Evolutionary conservation across 1,140 invertebrate species (phyloP).

Genomic region (Drosophila lacertosa): DNA sequence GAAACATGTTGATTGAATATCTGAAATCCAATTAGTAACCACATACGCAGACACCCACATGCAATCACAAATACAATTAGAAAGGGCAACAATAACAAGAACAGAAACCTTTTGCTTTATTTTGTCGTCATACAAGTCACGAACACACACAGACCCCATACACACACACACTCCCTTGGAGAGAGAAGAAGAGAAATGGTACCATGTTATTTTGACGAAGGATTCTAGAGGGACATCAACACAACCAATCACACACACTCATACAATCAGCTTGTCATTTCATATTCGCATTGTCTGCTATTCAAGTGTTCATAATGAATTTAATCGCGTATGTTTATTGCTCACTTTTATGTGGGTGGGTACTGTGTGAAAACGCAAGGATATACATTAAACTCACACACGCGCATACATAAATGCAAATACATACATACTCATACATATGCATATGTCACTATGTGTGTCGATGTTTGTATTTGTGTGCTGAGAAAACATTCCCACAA

Average conservation of each 20-base stretch:
- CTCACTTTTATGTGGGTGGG: constrained; percentile 59
- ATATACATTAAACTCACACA: constrained; percentile 1
- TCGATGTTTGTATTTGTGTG: not conserved
- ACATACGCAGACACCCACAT: constrained; percentile 16
- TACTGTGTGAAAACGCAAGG: constrained; percentile 1
- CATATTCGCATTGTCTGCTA: constrained; percentile 68
- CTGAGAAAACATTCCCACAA: constrained; percentile 44
- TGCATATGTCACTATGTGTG: too few species aligned
- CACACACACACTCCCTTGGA: not conserved
- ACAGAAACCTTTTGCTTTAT: constrained; percentile 39
- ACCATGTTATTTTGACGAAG: constrained; percentile 15
- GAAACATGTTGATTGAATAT: constrained; percentile 59
- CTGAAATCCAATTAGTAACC: constrained; percentile 68
- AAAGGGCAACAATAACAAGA: constrained; percentile 42
- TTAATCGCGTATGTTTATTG: constrained; percentile 82
- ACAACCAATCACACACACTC: constrained; percentile 37
- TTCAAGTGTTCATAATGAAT: constrained; percentile 81
- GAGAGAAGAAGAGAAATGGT: not conserved
- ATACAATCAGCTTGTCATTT: constrained; percentile 71
- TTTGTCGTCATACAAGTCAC: constrained; percentile 39
- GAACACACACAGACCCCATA: constrained; percentile 4
- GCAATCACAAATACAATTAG: constrained; percentile 48
- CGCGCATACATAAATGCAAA: not conserved
- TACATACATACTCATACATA: constrained; percentile 17
- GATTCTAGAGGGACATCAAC: constrained; percentile 29